Evolutionary conservation across 2,797 vertebrate species (phyloP).

Genomic region (Gymnocypris eckloni): DNA sequence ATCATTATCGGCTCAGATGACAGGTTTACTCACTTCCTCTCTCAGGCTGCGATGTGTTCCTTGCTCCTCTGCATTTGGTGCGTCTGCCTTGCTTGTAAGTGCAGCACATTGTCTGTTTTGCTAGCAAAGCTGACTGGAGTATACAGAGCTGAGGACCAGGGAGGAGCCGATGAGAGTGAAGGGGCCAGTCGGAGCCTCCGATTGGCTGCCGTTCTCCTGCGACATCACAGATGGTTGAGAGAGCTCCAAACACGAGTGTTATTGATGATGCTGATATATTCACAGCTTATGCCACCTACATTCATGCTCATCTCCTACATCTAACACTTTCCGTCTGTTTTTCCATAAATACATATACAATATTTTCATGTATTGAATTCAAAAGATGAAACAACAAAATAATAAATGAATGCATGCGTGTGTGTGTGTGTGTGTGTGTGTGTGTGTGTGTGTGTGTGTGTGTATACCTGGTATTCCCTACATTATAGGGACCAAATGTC

Average conservation of each 20-base stretch:
- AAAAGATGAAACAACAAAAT: background rate
- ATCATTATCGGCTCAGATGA: conserved; percentile 10
- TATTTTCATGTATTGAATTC: background rate
- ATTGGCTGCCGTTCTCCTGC: conserved; percentile 69
- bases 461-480: background rate
- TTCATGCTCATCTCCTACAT: conserved; percentile 17
- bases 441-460: no score
- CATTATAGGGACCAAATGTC: background rate
- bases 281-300: conserved; percentile 51
- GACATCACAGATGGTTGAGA: conserved; percentile 58
- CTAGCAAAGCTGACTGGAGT: conserved; percentile 66
- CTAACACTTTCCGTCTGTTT: background rate
- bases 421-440: no score
- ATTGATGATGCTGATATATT: conserved; percentile 60
- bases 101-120: conserved; percentile 66
- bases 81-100: conserved; percentile 63
- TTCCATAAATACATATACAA: conserved; percentile 19
- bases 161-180: conserved; percentile 63
- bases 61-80: conserved; percentile 57
- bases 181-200: conserved; percentile 44
- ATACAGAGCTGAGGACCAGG: conserved; percentile 68
- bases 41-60: conserved; percentile 30
- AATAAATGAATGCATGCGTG: background rate
- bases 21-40: conserved; percentile 65
- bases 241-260: conserved; percentile 50